Evolutionary conservation across 2,888 invertebrate species (phyloP), one percentile per base, ranked within the genome.

Genomic region (Phaonia tiefii): DNA sequence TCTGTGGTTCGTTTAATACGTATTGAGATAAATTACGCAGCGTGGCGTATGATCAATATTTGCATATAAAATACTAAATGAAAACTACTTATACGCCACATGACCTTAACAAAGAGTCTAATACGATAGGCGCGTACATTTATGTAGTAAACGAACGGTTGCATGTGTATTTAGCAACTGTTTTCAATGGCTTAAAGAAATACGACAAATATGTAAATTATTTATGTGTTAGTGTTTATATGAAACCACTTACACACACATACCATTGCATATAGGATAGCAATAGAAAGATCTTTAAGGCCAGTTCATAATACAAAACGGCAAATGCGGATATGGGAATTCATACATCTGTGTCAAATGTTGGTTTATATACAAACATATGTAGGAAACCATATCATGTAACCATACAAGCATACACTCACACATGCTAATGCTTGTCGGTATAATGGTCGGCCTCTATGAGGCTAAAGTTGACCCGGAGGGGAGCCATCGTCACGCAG

Each of bases 261-360:
- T n/a, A n/a, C n/a, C n/a, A n/a, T n/a, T n/a, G n/a, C n/a, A n/a
- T n/a, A n/a, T n/a, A n/a, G n/a, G n/a, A n/a, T n/a, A n/a, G n/a
- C n/a, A n/a, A n/a, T n/a, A n/a, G 20, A n/a, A 20, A 22, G 1
- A 22, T 22, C 22, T 22, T 54, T 54, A 54, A 22, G 11, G n/a
- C n/a, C 22, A 11, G 25, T 17, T 2, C 5, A 4, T 46, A 70
- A 70, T 39, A 58, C 39, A 42, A 42, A 20, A 20, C 11, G 42
- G 5, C n/a, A 69, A 25, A 54, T n/a, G n/a, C n/a, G n/a, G n/a
- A n/a, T n/a, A n/a, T n/a, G n/a, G n/a, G n/a, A n/a, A n/a, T n/a
- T n/a, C 31, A 31, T 31, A 63, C 72, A 63, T 51, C 39, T 72
- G 63, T 54, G 51, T 51, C 37, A 72, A 72, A 72, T 63, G 49